Evolutionary conservation across 2,113 vertebrate genomes (phyloP), one percentile per base, ranked within the genome.

Genomic region (Corythoichthys intestinalis): DNA sequence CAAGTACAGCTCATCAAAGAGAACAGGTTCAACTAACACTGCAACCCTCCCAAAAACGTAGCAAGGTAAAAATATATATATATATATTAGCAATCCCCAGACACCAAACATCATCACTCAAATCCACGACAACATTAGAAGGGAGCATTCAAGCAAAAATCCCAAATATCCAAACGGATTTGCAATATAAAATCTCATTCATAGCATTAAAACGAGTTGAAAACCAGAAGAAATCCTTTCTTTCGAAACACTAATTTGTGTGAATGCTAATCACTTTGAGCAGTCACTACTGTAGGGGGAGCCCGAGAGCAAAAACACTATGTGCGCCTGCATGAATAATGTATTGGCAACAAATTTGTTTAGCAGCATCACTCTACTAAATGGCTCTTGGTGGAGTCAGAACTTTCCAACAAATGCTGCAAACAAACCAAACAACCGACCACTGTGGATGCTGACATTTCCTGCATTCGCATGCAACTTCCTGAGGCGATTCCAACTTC

Each of bases 371-470:
- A 11, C 10, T 28, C 6, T 37, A 13, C 34, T 15, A 37, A 58
- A 12, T 14, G 13, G 6, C 34, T 58, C 11, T 58, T 35, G 56
- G 56, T 37, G 41, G 61, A 34, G 41, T 34, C 41, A 28, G 11
- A 47, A 62, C 39, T 44, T 61, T 44, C 59, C 38, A n/a, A 20
- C 17, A 41, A 62, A 20, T 62, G 7, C 39, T 20, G 39, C 39
- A 62, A 62, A 63, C 60, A 46, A 47, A 34, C 61, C 61, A 34
- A 63, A 63, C 39, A 63, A 28, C 4, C 61, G 20, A 28, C 61
- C 12, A 13, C 20, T 63, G 20, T 15, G 61, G 61, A 63, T 5
- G 3, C n/a, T 3, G 20, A 63, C 61, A 63, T 63, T 47, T 63
- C 61, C 61, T 47, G n/a, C 61, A 48, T 63, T 63, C 41, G 1